Base-by-base conservation (phyloP, 2,888 invertebrate species). In the Isotomurus palustris region DNA sequence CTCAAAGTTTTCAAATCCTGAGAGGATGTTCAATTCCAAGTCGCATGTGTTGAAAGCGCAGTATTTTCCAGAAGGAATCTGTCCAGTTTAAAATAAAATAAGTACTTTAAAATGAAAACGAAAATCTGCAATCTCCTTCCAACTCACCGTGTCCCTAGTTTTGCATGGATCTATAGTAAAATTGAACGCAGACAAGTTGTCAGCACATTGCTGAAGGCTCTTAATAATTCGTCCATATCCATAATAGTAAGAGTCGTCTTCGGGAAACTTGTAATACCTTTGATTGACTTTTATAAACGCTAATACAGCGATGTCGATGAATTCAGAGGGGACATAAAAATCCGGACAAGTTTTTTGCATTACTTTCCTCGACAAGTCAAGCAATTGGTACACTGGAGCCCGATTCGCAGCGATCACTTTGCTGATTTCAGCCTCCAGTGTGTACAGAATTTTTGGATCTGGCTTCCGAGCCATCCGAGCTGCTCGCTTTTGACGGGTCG, bases 311-410 rank as follows among this genome's bases (percentile, higher is more conserved):
- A 65, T 32, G 27, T 65, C 56, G 4, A 63, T 52, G 53, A 66
- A 65, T 10, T 40, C 36, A 1, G 56, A 54, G 3, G 56, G 53
- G 4, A 68, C 62, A 32, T 68, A 68, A 41, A 50, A 50, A 0
- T 48, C 27, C 1, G 67, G 67, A 36, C 67, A 68, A 1, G 60
- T 60, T 49, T 57, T 63, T n/a, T 57, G 43, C 35, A 60, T 64
- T 17, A 68, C 55, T 24, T 62, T 47, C 41, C 58, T 62, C 1
- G 58, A 53, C 22, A 68, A 40, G 14, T 68, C 58, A 17, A 68
- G 38, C 25, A 68, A 55, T 24, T 62, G 53, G 40, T 58, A 65
- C 1, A 50, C 52, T 0, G 67, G 58, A 21, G 35, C n/a, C 6
- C 28, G 25, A n/a, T n/a, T n/a, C n/a, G n/a, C n/a, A n/a, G n/a